phyloP scores from a whole-genome alignment of 2,797 vertebrate species.

The Coracias cyanogaster region DNA sequence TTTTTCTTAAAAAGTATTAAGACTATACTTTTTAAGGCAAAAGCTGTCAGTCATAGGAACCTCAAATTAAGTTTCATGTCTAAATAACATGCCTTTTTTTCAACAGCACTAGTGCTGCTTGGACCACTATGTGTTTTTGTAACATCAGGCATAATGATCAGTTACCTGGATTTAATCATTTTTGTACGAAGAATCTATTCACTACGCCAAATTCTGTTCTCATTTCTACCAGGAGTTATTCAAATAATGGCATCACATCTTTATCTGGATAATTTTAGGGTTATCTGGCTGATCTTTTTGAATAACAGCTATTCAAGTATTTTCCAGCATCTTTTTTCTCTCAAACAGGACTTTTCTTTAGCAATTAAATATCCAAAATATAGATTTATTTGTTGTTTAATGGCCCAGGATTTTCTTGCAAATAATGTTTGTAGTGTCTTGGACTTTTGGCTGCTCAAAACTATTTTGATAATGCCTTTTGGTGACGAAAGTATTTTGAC shows the following conservation, averaged over 20 bases:
- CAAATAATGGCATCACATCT: background rate
- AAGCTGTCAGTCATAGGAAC: background rate
- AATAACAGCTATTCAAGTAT: background rate
- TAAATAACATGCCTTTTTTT: background rate
- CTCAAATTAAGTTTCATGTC: background rate
- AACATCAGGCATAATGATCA: background rate
- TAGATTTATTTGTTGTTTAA: background rate
- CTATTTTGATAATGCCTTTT: background rate
- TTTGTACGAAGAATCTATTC: slow-evolving; percentile 1
- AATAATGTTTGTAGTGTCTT: background rate
- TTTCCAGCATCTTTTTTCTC: background rate
- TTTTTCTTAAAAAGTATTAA: background rate
- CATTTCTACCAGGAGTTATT: background rate
- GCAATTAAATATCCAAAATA: background rate
- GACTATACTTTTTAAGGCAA: background rate
- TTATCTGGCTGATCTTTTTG: background rate
- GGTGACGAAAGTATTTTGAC: background rate
- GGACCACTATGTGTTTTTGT: background rate
- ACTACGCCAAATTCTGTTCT: background rate
- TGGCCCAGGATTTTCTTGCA: background rate
- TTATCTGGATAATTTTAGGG: background rate
- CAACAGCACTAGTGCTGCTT: background rate
- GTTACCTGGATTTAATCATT: background rate
- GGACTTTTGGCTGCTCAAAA: background rate
- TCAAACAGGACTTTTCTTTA: background rate